Conservation (phyloP, 2,113 vertebrate species). For the Greenwoodochromis staneri region DNA sequence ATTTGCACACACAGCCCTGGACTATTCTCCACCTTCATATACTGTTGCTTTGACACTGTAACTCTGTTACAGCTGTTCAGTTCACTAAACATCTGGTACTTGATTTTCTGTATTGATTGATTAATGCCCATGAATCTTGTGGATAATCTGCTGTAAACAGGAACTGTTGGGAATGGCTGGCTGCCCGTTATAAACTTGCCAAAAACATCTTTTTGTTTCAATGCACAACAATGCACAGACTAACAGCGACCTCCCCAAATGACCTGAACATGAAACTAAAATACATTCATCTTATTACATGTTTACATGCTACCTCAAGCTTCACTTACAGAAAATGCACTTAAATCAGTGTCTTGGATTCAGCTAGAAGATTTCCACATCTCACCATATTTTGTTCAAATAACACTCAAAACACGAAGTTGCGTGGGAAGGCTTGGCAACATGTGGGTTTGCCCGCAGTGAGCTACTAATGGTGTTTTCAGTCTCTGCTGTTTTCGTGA, state of each 20-base stretch:
- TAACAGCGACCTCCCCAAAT: constrained; percentile 3
- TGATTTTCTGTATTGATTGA: background rate
- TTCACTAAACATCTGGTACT: background rate
- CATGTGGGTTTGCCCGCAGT: background rate
- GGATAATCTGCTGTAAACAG: constrained; percentile 29
- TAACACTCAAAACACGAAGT: constrained; percentile 22
- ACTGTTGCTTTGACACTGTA: background rate
- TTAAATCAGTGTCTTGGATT: background rate
- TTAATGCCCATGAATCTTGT: constrained; percentile 24
- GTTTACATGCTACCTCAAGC: constrained; percentile 54
- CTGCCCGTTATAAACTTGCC: background rate
- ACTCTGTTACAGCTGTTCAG: background rate
- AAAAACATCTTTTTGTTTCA: too few relatives aligned
- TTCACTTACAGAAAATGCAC: constrained; percentile 39
- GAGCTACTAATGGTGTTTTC: constrained; percentile 4
- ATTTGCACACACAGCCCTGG: background rate
- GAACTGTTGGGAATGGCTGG: background rate
- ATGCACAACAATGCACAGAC: constrained; percentile 10
- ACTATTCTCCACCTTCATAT: background rate
- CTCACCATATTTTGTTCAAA: constrained; percentile 25
- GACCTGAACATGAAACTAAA: constrained; percentile 12
- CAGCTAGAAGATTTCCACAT: background rate
- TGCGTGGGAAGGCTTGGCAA: constrained; percentile 16
- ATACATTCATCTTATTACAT: constrained; percentile 52
- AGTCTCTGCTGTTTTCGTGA: constrained; percentile 6